These are phyloP conservation scores for Lasaia peninsularis DNA, from an alignment of 1,140 invertebrate genomes.

Conservation along the genomic window DNA sequence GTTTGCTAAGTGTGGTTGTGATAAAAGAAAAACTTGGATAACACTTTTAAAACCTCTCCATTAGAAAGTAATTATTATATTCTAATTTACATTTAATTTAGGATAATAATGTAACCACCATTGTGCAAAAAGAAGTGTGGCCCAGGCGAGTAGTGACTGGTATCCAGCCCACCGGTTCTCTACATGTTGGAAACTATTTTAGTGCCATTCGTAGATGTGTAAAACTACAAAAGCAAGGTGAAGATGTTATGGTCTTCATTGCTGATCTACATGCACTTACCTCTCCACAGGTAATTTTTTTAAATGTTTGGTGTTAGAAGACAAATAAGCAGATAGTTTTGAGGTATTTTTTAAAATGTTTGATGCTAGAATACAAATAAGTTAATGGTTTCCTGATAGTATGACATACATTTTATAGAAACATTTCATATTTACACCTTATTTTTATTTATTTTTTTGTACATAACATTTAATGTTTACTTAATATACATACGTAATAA, in stretches of 20 bases:
- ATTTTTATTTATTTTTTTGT: too few species aligned
- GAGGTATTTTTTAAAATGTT: too few species aligned
- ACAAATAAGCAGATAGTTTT: too few species aligned
- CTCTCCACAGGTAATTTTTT: conserved; percentile 82
- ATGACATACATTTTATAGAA: too few species aligned
- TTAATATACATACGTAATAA: too few species aligned
- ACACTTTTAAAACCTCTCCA: too few species aligned
- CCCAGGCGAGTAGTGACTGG: conserved; percentile 89
- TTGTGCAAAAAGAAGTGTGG: conserved; percentile 34
- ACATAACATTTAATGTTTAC: too few species aligned
- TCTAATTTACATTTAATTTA: not conserved
- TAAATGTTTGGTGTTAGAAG: not conserved
- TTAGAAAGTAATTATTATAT: not conserved
- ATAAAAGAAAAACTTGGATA: too few species aligned
- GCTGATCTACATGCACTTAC: conserved; percentile 98
- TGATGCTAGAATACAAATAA: too few species aligned
- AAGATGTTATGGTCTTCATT: conserved; percentile 89
- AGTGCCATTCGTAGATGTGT: conserved; percentile 94
- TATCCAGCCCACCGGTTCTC: conserved; percentile 95
- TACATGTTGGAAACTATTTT: conserved; percentile 98
- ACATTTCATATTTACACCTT: too few species aligned
- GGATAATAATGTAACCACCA: not conserved
- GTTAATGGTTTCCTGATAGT: too few species aligned
- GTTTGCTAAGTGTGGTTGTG: too few species aligned
- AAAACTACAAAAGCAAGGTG: conserved; percentile 84